A percentile compares a stretch with the other conserved stretches of the same genome.
Evolutionary conservation across 2,113 vertebrate genomes (phyloP).

Genomic region (Misgurnus mizolepis): DNA sequence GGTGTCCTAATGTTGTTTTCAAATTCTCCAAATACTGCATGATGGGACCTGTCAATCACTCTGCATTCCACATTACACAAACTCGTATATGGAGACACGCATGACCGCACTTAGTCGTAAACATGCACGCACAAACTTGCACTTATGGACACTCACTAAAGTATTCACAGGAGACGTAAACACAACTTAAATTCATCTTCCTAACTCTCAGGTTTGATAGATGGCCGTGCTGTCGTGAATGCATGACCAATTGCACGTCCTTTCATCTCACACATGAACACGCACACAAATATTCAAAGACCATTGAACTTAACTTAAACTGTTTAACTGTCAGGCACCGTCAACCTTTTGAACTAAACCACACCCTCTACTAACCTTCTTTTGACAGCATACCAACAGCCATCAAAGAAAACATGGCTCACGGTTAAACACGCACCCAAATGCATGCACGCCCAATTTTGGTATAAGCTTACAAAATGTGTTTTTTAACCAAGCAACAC

Average conservation of each 20-base stretch:
- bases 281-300: not conserved
- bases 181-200: not conserved
- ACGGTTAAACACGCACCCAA: conserved; percentile 7
- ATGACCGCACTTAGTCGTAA: conserved; percentile 6
- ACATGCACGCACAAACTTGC: conserved; percentile 12
- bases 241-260: not conserved
- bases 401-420: not conserved
- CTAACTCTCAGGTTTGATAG: not conserved
- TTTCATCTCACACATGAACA: not conserved
- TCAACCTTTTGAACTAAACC: conserved; percentile 26
- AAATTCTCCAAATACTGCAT: conserved; percentile 1
- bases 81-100: not conserved
- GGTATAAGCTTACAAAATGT: not conserved
- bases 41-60: conserved; percentile 21
- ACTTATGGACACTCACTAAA: not conserved
- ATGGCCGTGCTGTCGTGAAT: not conserved
- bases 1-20: not conserved
- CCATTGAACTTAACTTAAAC: not conserved
- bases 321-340: not conserved
- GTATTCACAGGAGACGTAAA: not conserved
- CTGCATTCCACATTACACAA: conserved; percentile 5
- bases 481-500: not conserved
- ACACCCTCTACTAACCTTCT: conserved; percentile 29
- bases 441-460: conserved; percentile 25
- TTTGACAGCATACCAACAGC: conserved; percentile 17